A percentile compares a stretch with the other conserved stretches of the same genome.
Evolutionary conservation across 2,888 invertebrate species (phyloP).

Genomic region (Ypsolopha sequella): DNA sequence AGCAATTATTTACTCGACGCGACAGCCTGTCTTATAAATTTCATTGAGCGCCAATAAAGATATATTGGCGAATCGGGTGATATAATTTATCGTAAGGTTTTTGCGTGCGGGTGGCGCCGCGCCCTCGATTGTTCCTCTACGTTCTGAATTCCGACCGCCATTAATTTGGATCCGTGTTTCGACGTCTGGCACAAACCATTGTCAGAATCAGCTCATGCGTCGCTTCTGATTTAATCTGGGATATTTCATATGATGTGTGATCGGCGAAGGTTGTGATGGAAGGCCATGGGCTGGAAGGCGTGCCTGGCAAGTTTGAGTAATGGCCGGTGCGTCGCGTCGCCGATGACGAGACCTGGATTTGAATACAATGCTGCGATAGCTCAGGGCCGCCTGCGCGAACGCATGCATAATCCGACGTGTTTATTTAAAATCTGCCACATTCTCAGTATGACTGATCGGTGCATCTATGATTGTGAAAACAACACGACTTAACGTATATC

Average conservation of each 20-base stretch:
- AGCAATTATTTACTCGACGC: conserved; percentile 8
- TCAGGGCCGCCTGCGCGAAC: conserved; percentile 54
- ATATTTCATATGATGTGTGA: neutral
- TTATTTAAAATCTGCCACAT: conserved; percentile 53
- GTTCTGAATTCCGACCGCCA: conserved; percentile 8
- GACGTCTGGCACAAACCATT: conserved; percentile 1
- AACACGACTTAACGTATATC: conserved; percentile 15
- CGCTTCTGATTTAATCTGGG: neutral
- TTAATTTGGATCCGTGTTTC: conserved; percentile 5
- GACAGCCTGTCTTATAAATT: conserved; percentile 9
- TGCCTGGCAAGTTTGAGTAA: conserved; percentile 37
- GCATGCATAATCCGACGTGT: conserved; percentile 54
- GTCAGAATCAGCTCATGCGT: conserved; percentile 5
- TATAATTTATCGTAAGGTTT: conserved; percentile 6
- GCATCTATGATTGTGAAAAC: conserved; percentile 35
- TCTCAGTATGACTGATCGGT: conserved; percentile 33
- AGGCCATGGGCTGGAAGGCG: conserved; percentile 21
- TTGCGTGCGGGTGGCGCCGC: conserved; percentile 6
- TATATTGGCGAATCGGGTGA: conserved; percentile 7
- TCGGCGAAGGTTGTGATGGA: neutral
- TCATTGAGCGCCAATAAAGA: conserved; percentile 10
- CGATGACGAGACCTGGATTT: conserved; percentile 49
- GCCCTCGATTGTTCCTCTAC: conserved; percentile 11
- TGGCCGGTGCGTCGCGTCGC: conserved; percentile 27
- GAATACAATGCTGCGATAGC: conserved; percentile 66